phyloP scores from a whole-genome alignment of 1,140 invertebrate genomes.

The Trachelipus rathkii region DNA sequence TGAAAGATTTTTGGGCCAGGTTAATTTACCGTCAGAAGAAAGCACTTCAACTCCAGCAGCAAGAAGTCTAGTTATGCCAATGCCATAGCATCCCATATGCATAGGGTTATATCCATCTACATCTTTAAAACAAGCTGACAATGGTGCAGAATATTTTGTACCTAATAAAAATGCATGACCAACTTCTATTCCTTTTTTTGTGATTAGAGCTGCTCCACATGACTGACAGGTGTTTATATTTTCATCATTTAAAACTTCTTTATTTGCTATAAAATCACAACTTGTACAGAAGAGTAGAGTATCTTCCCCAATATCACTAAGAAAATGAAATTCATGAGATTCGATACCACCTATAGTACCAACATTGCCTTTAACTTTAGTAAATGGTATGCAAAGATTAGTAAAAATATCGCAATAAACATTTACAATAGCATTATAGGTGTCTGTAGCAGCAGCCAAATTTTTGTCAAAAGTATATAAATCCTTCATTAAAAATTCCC shows the following conservation, averaged over 20 bases:
- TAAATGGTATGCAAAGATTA: constrained; percentile 18
- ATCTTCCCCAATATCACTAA: constrained; percentile 13
- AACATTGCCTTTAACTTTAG: constrained; percentile 19
- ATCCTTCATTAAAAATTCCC: constrained; percentile 29
- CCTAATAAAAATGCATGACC: constrained; percentile 26
- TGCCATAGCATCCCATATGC: constrained; percentile 23
- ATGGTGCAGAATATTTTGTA: constrained; percentile 21
- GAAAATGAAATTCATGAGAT: constrained; percentile 27
- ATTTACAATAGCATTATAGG: constrained; percentile 12
- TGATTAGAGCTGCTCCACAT: not conserved
- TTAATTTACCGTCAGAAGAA: not conserved
- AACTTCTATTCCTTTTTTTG: constrained; percentile 10
- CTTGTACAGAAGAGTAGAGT: constrained; percentile 12
- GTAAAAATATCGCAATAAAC: constrained; percentile 1
- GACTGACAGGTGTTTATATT: not conserved
- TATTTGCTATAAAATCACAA: not conserved
- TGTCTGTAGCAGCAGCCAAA: not conserved
- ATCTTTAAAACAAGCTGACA: constrained; percentile 9
- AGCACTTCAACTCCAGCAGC: not conserved
- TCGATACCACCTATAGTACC: constrained; percentile 17
- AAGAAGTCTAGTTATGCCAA: constrained; percentile 17
- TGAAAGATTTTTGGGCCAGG: constrained; percentile 17
- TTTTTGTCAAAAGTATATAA: constrained; percentile 22
- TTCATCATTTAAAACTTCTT: not conserved
- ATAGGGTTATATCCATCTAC: not conserved